These are phyloP conservation scores for Ophion costatus DNA, from an alignment of 2,888 invertebrate species.

Conservation along the genomic window DNA sequence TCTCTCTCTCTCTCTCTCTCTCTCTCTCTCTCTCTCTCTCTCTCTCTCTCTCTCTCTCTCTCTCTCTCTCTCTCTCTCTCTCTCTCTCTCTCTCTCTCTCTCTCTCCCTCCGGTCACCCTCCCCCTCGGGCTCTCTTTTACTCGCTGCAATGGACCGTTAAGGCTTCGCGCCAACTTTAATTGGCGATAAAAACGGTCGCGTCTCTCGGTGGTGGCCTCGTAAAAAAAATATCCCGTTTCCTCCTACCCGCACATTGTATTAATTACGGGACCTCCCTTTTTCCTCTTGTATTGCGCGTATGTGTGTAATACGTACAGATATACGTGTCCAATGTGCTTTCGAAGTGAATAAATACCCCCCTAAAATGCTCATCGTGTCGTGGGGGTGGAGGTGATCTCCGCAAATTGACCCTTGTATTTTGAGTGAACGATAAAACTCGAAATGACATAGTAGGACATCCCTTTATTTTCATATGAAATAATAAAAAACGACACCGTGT, in stretches of 20 bases:
- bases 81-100: conserved; percentile 37
- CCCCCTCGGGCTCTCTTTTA: conserved; percentile 46
- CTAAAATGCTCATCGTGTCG: conserved; percentile 15
- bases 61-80: background rate
- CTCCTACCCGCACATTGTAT: conserved; percentile 81
- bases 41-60: conserved; percentile 55
- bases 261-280: conserved; percentile 79
- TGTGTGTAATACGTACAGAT: background rate
- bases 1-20: conserved; percentile 43
- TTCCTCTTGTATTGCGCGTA: conserved; percentile 37
- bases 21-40: conserved; percentile 32
- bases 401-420: conserved; percentile 25
- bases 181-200: conserved; percentile 81
- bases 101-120: conserved; percentile 17
- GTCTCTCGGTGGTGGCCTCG: conserved; percentile 72
- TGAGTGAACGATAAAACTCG: conserved; percentile 17
- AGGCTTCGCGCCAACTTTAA: conserved; percentile 76
- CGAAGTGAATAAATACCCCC: conserved; percentile 26
- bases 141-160: conserved; percentile 62
- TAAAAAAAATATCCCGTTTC: conserved; percentile 78
- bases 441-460: background rate
- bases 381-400: conserved; percentile 7
- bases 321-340: conserved; percentile 4
- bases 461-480: background rate
- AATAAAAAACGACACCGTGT: background rate